phyloP scores from a whole-genome alignment of 1,140 invertebrate genomes.

The Agrypnia vestita region DNA sequence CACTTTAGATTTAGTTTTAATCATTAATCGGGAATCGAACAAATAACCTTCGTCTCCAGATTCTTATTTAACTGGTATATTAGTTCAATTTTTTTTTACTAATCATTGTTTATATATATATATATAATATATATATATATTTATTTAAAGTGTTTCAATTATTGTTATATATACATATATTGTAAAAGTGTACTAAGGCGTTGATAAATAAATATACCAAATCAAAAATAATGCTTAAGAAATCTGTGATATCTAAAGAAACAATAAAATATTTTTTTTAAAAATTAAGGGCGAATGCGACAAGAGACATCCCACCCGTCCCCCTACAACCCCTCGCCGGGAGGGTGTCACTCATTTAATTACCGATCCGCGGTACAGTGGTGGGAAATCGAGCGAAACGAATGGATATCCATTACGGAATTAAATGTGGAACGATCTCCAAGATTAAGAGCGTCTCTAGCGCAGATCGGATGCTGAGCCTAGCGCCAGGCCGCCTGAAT shows the following conservation, averaged over 20 bases:
- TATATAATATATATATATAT: too few species aligned
- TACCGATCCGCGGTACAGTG: conserved; percentile 58
- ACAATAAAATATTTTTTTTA: conserved; percentile 2
- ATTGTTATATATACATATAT: too few species aligned
- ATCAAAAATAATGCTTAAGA: conserved; percentile 11
- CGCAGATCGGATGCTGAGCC: conserved; percentile 55
- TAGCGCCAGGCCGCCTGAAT: conserved; percentile 44
- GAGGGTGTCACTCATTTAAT: conserved; percentile 60
- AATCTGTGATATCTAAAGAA: too few species aligned
- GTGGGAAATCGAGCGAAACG: conserved; percentile 59
- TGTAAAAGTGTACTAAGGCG: too few species aligned
- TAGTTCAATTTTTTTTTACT: too few species aligned
- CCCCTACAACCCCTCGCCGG: not conserved
- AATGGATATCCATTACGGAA: conserved; percentile 61
- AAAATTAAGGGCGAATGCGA: not conserved
- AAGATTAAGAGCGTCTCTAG: conserved; percentile 44
- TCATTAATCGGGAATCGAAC: not conserved
- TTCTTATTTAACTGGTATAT: too few species aligned
- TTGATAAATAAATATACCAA: too few species aligned
- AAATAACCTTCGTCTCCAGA: not conserved
- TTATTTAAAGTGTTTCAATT: too few species aligned
- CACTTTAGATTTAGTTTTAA: too few species aligned
- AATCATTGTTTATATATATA: too few species aligned
- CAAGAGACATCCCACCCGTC: not conserved
- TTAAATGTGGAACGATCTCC: conserved; percentile 60